Base-by-base conservation (phyloP, 2,113 vertebrate genomes). In the Hyla sarda region DNA sequence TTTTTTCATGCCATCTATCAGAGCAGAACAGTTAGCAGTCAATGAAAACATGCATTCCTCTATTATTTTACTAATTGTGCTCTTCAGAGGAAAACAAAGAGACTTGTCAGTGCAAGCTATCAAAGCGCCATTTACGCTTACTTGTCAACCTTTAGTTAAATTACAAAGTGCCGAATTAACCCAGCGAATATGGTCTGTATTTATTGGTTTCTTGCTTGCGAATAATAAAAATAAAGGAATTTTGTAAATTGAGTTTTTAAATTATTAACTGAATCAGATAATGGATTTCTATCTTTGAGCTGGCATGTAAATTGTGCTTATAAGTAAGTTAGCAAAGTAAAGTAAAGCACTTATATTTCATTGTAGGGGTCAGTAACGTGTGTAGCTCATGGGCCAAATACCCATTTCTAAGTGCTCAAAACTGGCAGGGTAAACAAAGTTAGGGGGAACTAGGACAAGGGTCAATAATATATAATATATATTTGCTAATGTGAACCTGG, bases 31-130 rank as follows among this genome's bases (percentile, higher is more conserved):
- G 50, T 80, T 60, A 72, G 34, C 69, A 86, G 25, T 86, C 50
- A 73, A 56, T 80, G 76, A 73, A 86, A 80, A 80, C 84, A 81
- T 45, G 65, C 48, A 71, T 80, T 81, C 84, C 75, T 73, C 65
- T 72, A 73, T 86, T 81, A 86, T 86, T 80, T 81, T 72, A 81
- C 84, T 80, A 86, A 80, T 80, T 86, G 84, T 81, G 50, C 60
- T 54, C 77, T 72, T 72, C 32, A 47, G 30, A 45, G 34, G 62
- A 73, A 56, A 79, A 85, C 75, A 79, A 79, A 74, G 65, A 23
- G 62, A 45, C 62, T 41, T 79, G 84, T 85, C 84, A 85, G 52
- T 25, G 78, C 21, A 79, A 41, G 11, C 30, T 54, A 69, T 71
- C 47, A 71, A 41, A 58, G 65, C 30, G 11, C 58, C 75, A 85